Percentiles rank a stretch among this genome's conserved stretches.
Conservation (phyloP, 2,113 vertebrate species). For the Zeus faber region DNA sequence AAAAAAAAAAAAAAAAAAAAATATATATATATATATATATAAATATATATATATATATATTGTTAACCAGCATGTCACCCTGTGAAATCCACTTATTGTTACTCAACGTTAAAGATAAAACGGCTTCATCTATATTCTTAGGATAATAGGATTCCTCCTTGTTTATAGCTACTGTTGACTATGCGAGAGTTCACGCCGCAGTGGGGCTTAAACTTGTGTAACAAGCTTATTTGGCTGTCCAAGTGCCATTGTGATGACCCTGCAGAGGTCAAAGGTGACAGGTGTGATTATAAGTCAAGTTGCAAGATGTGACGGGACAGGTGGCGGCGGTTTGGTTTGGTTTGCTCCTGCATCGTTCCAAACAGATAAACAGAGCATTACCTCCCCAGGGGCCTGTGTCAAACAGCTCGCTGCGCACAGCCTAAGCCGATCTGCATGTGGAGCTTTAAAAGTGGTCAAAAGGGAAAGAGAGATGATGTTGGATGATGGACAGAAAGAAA, state of each 20-base stretch:
- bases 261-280: conserved; percentile 38
- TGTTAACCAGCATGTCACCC: too few relatives aligned
- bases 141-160: conserved; percentile 48
- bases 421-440: too few relatives aligned
- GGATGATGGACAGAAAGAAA: too few relatives aligned
- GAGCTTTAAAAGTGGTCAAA: too few relatives aligned
- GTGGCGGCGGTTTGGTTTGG: conserved; percentile 4
- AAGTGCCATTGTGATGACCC: conserved; percentile 29
- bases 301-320: conserved; percentile 31
- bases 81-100: too few relatives aligned
- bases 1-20: too few relatives aligned
- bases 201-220: conserved; percentile 54
- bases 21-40: too few relatives aligned
- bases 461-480: too few relatives aligned
- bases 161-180: conserved; percentile 37
- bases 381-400: conserved; percentile 18
- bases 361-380: conserved; percentile 1
- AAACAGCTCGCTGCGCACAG: conserved; percentile 3
- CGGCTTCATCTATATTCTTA: conserved; percentile 30
- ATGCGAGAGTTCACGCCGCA: conserved; percentile 19
- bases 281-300: conserved; percentile 20
- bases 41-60: too few relatives aligned
- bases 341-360: background rate
- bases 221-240: conserved; percentile 47
- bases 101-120: too few relatives aligned